Evolutionary conservation across 2,113 vertebrate genomes (phyloP), one percentile per base, ranked within the genome.

Genomic region (Okapia johnstoni): DNA sequence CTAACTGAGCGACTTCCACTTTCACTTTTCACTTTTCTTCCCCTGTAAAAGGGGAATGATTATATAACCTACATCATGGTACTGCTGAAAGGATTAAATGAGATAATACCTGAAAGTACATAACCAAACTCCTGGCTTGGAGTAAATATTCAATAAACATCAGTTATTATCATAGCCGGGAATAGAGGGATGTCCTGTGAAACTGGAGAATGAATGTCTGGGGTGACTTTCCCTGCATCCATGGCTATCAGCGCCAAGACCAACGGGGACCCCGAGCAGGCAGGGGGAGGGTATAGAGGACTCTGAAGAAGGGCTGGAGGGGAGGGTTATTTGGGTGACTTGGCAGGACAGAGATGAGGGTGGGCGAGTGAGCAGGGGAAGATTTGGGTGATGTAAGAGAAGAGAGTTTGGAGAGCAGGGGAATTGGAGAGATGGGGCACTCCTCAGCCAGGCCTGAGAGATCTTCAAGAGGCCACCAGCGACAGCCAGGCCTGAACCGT

Each of bases 351-450:
- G 81, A 36, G 66, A 83, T 30, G 17, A 60, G 55, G n/a, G 19
- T 0, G 17, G 83, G 52, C 0, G 0, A 33, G 58, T 4, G 43
- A 55, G 43, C 30, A 26, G 28, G 40, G 55, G 36, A 85, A 90
- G 84, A 28, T 58, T 86, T 52, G 73, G 21, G 48, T 21, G 55
- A 36, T 7, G 5, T 26, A 19, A n/a, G 54, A 60, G 81, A 77
- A 33, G 80, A 93, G 52, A 86, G 26, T 61, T 52, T 77, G 63
- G 80, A 36, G n/a, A 70, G 89, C 76, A 76, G 40, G 70, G n/a
- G 6, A 60, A 36, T 2, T 70, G 61, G 86, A 90, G 54, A 85
- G 85, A 54, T 2, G 12, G 60, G 85, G 33, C 40, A 28, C 30
- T 48, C 26, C 16, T 54, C 2, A 30, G 57, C 14, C 76, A 95